Percentiles rank a stretch among this genome's conserved stretches.
These are phyloP conservation scores for Trididemnum clinides DNA, from an alignment of 23 tunicate species.

Conservation along the genomic window DNA sequence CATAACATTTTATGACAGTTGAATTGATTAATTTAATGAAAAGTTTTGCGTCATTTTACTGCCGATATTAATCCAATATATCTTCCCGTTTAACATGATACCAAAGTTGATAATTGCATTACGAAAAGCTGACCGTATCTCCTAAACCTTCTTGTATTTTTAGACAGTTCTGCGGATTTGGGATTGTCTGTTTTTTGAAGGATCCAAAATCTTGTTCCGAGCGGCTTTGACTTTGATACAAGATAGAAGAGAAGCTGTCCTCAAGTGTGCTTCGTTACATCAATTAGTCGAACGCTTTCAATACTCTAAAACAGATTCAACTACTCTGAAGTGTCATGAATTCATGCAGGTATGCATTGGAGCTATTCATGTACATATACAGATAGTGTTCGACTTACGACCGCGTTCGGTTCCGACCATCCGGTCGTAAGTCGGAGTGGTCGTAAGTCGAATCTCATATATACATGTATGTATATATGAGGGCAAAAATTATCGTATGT, in stretches of 20 bases:
- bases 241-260: constrained; percentile 24
- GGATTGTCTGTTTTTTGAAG: constrained; percentile 93
- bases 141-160: background rate
- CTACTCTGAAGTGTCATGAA: constrained; percentile 60
- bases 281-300: constrained; percentile 49
- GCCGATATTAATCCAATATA: background rate
- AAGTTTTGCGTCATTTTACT: background rate
- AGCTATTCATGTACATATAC: too few species aligned
- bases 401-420: too few species aligned
- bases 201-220: constrained; percentile 72
- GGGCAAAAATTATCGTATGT: too few species aligned
- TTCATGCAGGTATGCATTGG: constrained; percentile 93
- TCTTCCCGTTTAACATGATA: too few species aligned
- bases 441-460: too few species aligned
- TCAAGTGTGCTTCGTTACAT: constrained; percentile 26
- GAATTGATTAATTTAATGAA: background rate
- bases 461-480: too few species aligned
- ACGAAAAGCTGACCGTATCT: background rate
- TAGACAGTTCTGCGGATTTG: constrained; percentile 91
- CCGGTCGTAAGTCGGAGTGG: too few species aligned
- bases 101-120: too few species aligned
- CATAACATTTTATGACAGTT: too few species aligned
- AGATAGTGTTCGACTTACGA: background rate
- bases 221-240: constrained; percentile 53
- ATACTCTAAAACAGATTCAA: constrained; percentile 19